Conservation (phyloP, 2,797 vertebrate genomes). For the Antennarius maculatus region DNA sequence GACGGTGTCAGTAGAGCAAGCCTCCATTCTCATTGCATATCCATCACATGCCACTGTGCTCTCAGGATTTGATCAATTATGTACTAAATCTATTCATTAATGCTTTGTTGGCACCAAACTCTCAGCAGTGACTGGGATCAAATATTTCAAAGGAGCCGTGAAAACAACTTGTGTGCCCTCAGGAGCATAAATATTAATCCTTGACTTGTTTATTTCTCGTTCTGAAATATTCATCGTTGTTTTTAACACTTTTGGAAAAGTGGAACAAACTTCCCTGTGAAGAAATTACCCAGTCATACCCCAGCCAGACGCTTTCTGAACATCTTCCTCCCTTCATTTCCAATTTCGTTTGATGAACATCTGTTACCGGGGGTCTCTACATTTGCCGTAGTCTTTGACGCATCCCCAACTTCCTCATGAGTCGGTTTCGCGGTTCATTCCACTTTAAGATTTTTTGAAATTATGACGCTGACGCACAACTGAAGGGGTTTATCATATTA, state of each 20-base stretch:
- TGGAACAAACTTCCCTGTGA: slow-evolving; percentile 73
- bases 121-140: slow-evolving; percentile 66
- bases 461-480: neutral
- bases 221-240: slow-evolving; percentile 83
- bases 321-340: slow-evolving; percentile 63
- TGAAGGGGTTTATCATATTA: neutral
- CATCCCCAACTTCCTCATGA: slow-evolving; percentile 8
- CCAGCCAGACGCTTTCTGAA: slow-evolving; percentile 52
- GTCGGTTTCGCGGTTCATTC: slow-evolving; percentile 13
- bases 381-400: slow-evolving; percentile 17
- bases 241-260: slow-evolving; percentile 74
- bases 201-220: slow-evolving; percentile 79
- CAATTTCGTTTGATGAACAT: slow-evolving; percentile 72
- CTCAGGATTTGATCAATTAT: slow-evolving; percentile 70
- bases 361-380: slow-evolving; percentile 47
- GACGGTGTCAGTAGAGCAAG: slow-evolving; percentile 27
- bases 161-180: slow-evolving; percentile 70
- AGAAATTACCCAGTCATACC: slow-evolving; percentile 50
- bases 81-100: slow-evolving; percentile 69
- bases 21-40: slow-evolving; percentile 17
- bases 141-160: slow-evolving; percentile 70
- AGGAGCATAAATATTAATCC: slow-evolving; percentile 82
- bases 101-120: slow-evolving; percentile 59
- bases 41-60: slow-evolving; percentile 49
- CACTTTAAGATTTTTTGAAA: slow-evolving; percentile 8